Evolutionary conservation across 2,113 vertebrate species (phyloP).

Genomic region (Gobius niger): DNA sequence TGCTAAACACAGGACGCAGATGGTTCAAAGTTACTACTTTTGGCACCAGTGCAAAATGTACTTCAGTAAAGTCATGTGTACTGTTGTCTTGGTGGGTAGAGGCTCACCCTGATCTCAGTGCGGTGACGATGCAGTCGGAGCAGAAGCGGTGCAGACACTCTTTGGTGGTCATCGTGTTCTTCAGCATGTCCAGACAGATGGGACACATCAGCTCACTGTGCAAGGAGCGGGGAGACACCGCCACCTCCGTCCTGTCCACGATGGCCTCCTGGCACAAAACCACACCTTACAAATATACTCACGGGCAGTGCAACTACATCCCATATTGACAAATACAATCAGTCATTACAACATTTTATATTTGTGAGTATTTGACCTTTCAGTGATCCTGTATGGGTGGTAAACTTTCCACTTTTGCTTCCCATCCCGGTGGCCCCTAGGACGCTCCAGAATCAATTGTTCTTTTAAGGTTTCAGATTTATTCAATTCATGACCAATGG

Average conservation of each 20-base stretch:
- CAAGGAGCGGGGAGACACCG: constrained; percentile 85
- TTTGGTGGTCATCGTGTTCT: constrained; percentile 94
- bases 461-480: too few relatives aligned
- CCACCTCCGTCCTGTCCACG: constrained; percentile 88
- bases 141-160: constrained; percentile 92
- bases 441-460: too few relatives aligned
- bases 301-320: too few relatives aligned
- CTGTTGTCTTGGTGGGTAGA: background rate
- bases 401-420: too few relatives aligned
- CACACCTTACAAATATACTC: background rate
- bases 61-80: too few relatives aligned
- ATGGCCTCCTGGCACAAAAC: constrained; percentile 80
- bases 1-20: constrained; percentile 63
- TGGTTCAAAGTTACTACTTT: background rate
- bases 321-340: too few relatives aligned
- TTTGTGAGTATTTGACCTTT: too few relatives aligned
- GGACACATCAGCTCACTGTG: constrained; percentile 93
- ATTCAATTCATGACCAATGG: too few relatives aligned
- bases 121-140: constrained; percentile 90
- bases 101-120: constrained; percentile 84
- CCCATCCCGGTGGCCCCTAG: too few relatives aligned
- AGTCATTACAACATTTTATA: too few relatives aligned
- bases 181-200: constrained; percentile 93
- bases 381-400: too few relatives aligned
- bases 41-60: too few relatives aligned